phyloP scores from a whole-genome alignment of 2,113 vertebrate species.

The Cheilinus undulatus region DNA sequence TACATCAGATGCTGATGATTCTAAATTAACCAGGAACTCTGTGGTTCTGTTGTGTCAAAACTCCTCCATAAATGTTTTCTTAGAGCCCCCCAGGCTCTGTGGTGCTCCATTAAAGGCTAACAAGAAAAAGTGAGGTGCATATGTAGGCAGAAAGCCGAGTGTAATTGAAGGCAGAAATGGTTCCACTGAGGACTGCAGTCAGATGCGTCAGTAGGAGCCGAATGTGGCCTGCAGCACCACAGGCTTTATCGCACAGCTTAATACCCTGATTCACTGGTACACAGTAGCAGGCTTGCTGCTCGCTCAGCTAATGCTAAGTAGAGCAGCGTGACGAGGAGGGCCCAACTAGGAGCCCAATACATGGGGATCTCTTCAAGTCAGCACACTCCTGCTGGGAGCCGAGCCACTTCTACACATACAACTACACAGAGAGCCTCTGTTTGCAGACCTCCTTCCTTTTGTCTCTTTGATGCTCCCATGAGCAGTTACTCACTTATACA shows the following conservation, averaged over 20 bases:
- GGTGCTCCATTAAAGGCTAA: background rate
- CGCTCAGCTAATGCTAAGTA: slow-evolving; percentile 30
- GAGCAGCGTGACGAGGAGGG: slow-evolving; percentile 10
- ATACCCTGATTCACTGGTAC: slow-evolving; percentile 25
- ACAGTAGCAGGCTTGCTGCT: background rate
- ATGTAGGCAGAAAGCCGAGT: slow-evolving; percentile 17
- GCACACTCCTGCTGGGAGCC: slow-evolving; percentile 3
- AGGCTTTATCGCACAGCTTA: slow-evolving; percentile 13
- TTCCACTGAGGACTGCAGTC: slow-evolving; percentile 16
- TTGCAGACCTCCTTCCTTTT: background rate
- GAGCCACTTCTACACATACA: slow-evolving; percentile 10
- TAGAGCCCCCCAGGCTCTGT: background rate
- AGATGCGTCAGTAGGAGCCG: slow-evolving; percentile 23
- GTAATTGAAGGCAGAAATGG: slow-evolving; percentile 22
- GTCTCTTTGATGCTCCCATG: background rate
- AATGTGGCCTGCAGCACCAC: slow-evolving; percentile 19
- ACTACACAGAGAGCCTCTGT: slow-evolving; percentile 17
- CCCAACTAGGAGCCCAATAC: slow-evolving; percentile 9
- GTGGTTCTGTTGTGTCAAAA: background rate
- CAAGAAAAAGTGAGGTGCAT: slow-evolving; percentile 3
- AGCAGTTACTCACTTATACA: slow-evolving; percentile 1
- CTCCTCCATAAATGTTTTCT: background rate
- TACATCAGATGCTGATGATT: background rate
- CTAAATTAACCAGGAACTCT: background rate
- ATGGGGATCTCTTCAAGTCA: slow-evolving; percentile 21